Conservation (phyloP, 2,888 invertebrate genomes). For the Tetranychus truncatus region DNA sequence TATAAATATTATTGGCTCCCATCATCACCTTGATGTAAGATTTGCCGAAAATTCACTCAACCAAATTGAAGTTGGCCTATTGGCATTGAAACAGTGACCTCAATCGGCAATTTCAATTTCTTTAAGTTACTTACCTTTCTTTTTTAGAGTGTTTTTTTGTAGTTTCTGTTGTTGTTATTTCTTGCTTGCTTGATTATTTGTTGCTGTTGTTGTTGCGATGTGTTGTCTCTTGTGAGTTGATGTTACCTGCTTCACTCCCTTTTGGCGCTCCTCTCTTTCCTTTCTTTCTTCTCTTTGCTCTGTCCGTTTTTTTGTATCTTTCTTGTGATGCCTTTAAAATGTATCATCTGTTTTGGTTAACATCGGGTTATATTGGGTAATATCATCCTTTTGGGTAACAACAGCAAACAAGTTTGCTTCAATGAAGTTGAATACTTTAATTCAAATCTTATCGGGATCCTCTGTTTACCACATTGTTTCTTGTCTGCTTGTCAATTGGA, state of each 20-base stretch:
- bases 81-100: constrained; percentile 1
- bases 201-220: background rate
- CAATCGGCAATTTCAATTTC: background rate
- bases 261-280: background rate
- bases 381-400: background rate
- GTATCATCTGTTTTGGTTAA: no score
- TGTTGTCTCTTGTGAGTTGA: background rate
- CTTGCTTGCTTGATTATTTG: background rate
- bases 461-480: background rate
- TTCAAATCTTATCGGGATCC: background rate
- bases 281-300: background rate
- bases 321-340: background rate
- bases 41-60: background rate
- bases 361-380: no score
- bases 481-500: background rate
- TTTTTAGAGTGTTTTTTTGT: background rate
- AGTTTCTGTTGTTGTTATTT: background rate
- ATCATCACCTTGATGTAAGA: background rate
- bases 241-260: background rate
- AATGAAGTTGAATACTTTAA: background rate
- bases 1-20: constrained; percentile 1
- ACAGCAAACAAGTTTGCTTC: constrained; percentile 2
- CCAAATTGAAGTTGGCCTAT: background rate
- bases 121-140: background rate
- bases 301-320: background rate